Evolutionary conservation across 1,140 invertebrate genomes (phyloP).

Genomic region (Heliconius himera): DNA sequence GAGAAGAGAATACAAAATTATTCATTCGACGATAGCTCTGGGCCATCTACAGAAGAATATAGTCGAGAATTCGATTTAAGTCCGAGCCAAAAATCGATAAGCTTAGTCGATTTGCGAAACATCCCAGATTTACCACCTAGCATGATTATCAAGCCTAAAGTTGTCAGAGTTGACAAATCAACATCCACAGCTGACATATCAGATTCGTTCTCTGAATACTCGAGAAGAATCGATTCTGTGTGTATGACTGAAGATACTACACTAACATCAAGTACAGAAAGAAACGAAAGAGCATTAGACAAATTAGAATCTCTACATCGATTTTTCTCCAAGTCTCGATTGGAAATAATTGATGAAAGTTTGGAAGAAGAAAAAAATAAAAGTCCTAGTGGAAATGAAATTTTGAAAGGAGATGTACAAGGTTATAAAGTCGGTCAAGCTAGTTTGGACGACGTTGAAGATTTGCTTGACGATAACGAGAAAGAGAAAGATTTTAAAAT

Average conservation of each 20-base stretch:
- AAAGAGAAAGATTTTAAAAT: constrained; percentile 10
- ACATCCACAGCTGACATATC: constrained; percentile 74
- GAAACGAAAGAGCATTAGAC: constrained; percentile 64
- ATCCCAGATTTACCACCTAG: constrained; percentile 74
- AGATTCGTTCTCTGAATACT: constrained; percentile 63
- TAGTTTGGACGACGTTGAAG: constrained; percentile 73
- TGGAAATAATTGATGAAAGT: constrained; percentile 75
- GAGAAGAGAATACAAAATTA: constrained; percentile 56
- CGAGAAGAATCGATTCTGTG: constrained; percentile 60
- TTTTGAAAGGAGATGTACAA: constrained; percentile 34
- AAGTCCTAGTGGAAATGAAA: constrained; percentile 49
- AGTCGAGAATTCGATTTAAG: constrained; percentile 67
- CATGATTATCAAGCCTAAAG: constrained; percentile 69
- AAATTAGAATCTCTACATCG: constrained; percentile 71
- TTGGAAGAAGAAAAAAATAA: constrained; percentile 64
- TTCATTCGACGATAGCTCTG: constrained; percentile 52
- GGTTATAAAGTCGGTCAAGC: constrained; percentile 62
- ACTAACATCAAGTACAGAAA: constrained; percentile 55
- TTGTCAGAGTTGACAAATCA: constrained; percentile 65
- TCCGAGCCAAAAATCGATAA: constrained; percentile 63
- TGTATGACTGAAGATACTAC: constrained; percentile 71
- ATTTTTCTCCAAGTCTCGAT: constrained; percentile 70
- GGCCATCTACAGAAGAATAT: constrained; percentile 55
- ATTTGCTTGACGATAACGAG: constrained; percentile 66
- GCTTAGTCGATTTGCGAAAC: constrained; percentile 70